A percentile compares a stretch with the other conserved stretches of the same genome.
These are phyloP conservation scores for Spodoptera frugiperda DNA, from an alignment of 1,140 invertebrate genomes.

Conservation along the genomic window DNA sequence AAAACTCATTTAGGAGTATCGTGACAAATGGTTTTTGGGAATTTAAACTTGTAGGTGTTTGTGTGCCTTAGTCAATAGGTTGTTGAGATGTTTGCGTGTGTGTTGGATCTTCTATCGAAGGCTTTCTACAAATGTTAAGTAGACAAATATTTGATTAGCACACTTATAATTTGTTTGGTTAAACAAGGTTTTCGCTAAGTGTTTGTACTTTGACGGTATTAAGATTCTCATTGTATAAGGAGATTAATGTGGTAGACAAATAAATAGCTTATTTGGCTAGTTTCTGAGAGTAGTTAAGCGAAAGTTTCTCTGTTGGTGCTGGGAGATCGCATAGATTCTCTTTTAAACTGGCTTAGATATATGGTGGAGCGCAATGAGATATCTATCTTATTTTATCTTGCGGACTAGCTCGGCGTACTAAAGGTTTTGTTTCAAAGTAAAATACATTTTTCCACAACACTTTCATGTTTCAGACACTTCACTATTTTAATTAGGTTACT, in stretches of 20 bases:
- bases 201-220: neutral
- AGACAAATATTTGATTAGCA: too few relatives aligned
- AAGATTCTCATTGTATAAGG: slow-evolving; percentile 11
- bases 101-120: too few relatives aligned
- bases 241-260: slow-evolving; percentile 24
- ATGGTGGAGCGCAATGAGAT: neutral
- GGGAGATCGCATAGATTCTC: slow-evolving; percentile 8
- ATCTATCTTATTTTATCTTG: neutral
- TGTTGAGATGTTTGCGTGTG: too few relatives aligned
- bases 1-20: too few relatives aligned
- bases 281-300: slow-evolving; percentile 13
- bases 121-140: too few relatives aligned
- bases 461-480: neutral
- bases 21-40: too few relatives aligned
- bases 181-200: too few relatives aligned
- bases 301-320: neutral
- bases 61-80: too few relatives aligned
- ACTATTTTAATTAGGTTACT: slow-evolving; percentile 19
- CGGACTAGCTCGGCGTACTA: neutral
- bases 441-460: neutral
- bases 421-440: neutral
- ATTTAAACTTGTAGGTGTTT: too few relatives aligned
- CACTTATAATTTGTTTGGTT: too few relatives aligned
- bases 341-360: neutral
- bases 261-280: slow-evolving; percentile 12